Conservation (phyloP, 2,888 invertebrate species). For the Lasioglossum vierecki region DNA sequence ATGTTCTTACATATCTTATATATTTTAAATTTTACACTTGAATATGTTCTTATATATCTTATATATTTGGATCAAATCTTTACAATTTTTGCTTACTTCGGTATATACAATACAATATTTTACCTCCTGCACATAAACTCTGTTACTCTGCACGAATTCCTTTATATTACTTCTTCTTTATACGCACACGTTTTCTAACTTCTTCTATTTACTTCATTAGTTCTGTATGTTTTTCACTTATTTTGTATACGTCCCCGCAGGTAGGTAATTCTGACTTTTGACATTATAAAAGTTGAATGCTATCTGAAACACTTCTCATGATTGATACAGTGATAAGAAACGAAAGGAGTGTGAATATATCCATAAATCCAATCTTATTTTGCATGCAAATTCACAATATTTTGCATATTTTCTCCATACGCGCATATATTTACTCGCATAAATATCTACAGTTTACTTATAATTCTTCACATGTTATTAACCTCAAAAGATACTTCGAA, state of each 20-base stretch:
- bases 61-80: background rate
- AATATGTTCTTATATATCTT: background rate
- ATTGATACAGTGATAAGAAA: background rate
- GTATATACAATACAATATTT: background rate
- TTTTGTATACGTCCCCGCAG: background rate
- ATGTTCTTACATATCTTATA: too few species aligned
- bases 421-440: background rate
- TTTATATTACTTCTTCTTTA: background rate
- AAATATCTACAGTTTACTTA: background rate
- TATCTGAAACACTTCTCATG: background rate
- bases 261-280: background rate
- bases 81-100: background rate
- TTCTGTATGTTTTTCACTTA: background rate
- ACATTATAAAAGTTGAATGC: constrained; percentile 6
- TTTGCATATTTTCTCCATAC: background rate
- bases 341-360: constrained; percentile 14
- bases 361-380: constrained; percentile 10
- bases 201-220: background rate
- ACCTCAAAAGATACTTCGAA: background rate
- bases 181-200: background rate
- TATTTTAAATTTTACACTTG: too few species aligned
- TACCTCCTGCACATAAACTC: background rate
- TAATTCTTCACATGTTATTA: background rate
- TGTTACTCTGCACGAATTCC: background rate
- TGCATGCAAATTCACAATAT: constrained; percentile 7